Base-by-base conservation (phyloP, 1,140 invertebrate genomes). In the Planococcus citri region DNA sequence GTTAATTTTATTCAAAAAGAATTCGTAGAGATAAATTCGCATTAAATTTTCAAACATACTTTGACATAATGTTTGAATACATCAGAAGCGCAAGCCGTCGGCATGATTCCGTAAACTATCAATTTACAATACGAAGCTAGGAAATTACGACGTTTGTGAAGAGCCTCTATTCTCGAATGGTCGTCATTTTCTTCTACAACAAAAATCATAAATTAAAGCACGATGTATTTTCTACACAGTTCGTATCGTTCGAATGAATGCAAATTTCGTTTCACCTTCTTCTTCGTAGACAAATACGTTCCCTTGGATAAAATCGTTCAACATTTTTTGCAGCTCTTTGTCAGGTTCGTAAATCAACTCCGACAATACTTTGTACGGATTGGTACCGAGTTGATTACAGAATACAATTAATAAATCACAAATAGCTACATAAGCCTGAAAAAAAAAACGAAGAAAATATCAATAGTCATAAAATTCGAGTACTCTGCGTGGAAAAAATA, bases 41-140 rank as follows among this genome's bases (percentile, higher is more conserved):
- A 33, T 33, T 3, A 6, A 33, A n/a, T n/a, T 33, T 33, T 33
- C 29, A 12, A 71, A 25, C 67, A 37, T 73, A 92, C 90, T 83
- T 94, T 97, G 68, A 97, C 93, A 78, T 98, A 98, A 79, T 98
- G 91, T 78, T 97, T 95, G 78, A 98, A 96, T 70, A 99, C 91
- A 78, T 95, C 92, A 0, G 93, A 89, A 20, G 93, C 94, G 73
- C 89, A 86, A 76, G 89, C 89, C 1, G 95, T 94, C 2, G 91
- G 92, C 75, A 98, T 87, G 72, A 98, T 90, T 78, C 98, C 97
- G 80, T 98, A 98, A 51, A 98, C 92, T 74, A 98, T 91, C 22
- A 99, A 82, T 81, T 99, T 99, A 80, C 94, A 97, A 80, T 94
- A 99, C 64, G 92, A 91, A 1, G 96, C 94, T 64, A 99, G 81